Evolutionary conservation across 2,113 vertebrate species (phyloP), one percentile per base, ranked within the genome.

Genomic region (Etheostoma cragini): DNA sequence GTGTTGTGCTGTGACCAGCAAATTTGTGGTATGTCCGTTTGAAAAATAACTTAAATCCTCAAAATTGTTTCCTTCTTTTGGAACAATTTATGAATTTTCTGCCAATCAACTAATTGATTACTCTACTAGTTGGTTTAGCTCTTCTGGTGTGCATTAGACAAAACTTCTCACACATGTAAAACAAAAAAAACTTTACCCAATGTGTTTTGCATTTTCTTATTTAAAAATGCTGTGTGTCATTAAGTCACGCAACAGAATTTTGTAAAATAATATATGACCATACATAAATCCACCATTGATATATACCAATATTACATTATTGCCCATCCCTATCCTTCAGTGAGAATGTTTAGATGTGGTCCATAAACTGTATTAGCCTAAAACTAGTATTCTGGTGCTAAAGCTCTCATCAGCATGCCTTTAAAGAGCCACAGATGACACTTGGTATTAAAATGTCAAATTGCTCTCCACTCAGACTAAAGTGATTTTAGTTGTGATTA

Each of bases 401-500:
- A 74, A 74, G 57, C 72, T 13, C 68, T 88, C 87, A 86, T 90
- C 81, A 80, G 76, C 68, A 70, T 82, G 82, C 84, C 78, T 90
- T 83, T 89, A 83, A 91, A 78, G 65, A 91, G 86, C 80, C 83
- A 38, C 78, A 47, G 72, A 79, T 85, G 89, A 93, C 82, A 83
- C 84, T 78, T 82, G 86, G 84, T 89, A 94, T 94, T 91, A 92
- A 92, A 92, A 93, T 93, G 89, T 92, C 84, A 92, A 89, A 91
- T 93, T 88, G 63, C 81, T 73, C 83, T 86, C 82, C 88, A 83
- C 87, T 88, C 87, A 87, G 90, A 87, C 81, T 90, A 84, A 89
- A 90, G 81, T 88, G 90, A 91, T 93, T 90, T 91, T 83, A 82
- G 88, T 91, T 91, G 88, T 92, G 90, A 94, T 93, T 91, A 93